Percentiles rank a stretch among this genome's conserved stretches.
These are phyloP conservation scores for Cydia strobilella DNA, from an alignment of 1,140 invertebrate genomes.

Conservation along the genomic window DNA sequence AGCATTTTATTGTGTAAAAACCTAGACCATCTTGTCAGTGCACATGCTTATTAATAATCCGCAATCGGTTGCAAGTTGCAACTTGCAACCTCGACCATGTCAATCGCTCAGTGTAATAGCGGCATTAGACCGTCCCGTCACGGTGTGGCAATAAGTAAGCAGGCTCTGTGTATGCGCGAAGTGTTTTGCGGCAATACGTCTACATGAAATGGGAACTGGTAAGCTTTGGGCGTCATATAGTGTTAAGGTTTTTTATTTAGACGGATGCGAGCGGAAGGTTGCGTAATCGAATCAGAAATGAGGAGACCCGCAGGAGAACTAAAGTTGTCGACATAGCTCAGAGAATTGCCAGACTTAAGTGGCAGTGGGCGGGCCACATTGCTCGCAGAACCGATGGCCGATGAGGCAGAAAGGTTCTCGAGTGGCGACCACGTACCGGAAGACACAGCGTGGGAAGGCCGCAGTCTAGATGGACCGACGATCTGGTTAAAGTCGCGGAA, in stretches of 20 bases:
- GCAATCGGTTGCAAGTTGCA: too few species aligned
- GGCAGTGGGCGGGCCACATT: too few species aligned
- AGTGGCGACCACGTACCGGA: too few species aligned
- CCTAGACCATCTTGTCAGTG: neutral
- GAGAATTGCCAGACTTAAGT: too few species aligned
- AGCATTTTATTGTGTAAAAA: neutral
- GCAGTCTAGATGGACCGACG: too few species aligned
- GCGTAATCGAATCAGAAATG: too few species aligned
- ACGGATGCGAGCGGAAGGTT: neutral
- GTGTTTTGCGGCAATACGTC: neutral
- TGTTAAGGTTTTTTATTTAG: neutral
- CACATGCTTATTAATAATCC: neutral
- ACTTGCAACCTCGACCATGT: neutral
- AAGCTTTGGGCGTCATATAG: neutral
- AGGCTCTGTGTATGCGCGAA: constrained; percentile 11
- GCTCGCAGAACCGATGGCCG: too few species aligned
- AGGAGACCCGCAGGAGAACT: too few species aligned
- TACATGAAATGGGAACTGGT: neutral
- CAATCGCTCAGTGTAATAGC: constrained; percentile 1
- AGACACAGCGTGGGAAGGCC: too few species aligned
- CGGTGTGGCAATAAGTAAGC: constrained; percentile 11
- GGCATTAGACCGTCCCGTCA: constrained; percentile 10
- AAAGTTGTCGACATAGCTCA: too few species aligned
- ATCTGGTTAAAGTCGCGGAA: too few species aligned
- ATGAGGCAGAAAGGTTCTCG: too few species aligned